Evolutionary conservation across 2,797 vertebrate species (phyloP).

Genomic region (Syngnathus acus): DNA sequence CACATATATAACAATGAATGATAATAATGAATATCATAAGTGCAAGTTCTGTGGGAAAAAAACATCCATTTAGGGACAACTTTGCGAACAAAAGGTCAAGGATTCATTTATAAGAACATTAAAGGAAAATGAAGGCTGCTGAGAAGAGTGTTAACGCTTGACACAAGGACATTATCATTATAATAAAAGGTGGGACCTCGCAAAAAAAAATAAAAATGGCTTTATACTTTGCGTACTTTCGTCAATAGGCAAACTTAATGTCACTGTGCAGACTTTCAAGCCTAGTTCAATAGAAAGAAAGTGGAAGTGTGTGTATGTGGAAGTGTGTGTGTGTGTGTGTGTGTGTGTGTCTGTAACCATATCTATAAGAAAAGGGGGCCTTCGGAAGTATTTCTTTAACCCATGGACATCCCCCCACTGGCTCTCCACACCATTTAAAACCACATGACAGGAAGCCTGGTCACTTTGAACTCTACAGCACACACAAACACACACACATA

Average conservation of each 20-base stretch:
- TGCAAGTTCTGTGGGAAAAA: not conserved
- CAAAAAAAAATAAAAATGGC: not conserved
- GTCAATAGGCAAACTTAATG: not conserved
- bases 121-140: not conserved
- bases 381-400: slow-evolving; percentile 65
- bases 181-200: not conserved
- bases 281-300: not conserved
- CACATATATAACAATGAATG: slow-evolving; percentile 19
- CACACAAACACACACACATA: slow-evolving; percentile 2
- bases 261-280: not conserved
- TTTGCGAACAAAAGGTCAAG: not conserved
- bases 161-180: not conserved
- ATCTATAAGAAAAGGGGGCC: slow-evolving; percentile 48
- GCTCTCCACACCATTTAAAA: slow-evolving; percentile 65
- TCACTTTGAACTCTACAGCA: slow-evolving; percentile 54
- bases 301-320: slow-evolving; percentile 1
- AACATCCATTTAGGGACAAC: not conserved
- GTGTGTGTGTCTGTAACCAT: slow-evolving; percentile 30
- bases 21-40: too few relatives aligned
- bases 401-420: slow-evolving; percentile 56
- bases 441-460: slow-evolving; percentile 67
- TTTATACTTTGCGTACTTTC: not conserved
- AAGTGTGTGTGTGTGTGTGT: slow-evolving; percentile 3
- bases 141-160: not conserved
- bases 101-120: not conserved